Base-by-base conservation (phyloP, 2,113 vertebrate species). In the Hypomesus transpacificus region DNA sequence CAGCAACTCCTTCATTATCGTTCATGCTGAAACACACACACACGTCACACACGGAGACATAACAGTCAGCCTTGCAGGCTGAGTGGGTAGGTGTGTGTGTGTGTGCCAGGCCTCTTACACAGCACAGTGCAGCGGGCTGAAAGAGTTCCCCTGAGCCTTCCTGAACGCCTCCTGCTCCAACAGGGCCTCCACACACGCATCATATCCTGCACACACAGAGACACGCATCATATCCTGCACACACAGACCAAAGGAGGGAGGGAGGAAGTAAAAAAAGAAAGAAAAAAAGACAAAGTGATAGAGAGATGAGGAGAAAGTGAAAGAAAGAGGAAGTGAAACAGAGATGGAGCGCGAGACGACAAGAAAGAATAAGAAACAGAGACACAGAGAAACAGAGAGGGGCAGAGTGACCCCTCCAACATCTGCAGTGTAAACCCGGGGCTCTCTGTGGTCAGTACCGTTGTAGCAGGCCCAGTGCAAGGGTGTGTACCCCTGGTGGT, bases 381-480 rank as follows among this genome's bases (percentile, higher is more conserved):
- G n/a, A n/a, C n/a, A n/a, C n/a, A n/a, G n/a, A n/a, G n/a, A n/a
- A n/a, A n/a, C n/a, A n/a, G n/a, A 31, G 28, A 31, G 2, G 20
- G 26, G 28, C 28, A 24, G 14, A n/a, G 34, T 22, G 31, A 18
- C n/a, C n/a, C 28, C 28, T 31, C 2, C 1, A 6, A n/a, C 1
- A 56, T 56, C 3, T 14, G 53, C 53, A 54, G 54, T 8, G 4
- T 56, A 17, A 56, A n/a, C 54, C 39, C 6, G 39, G 5, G 5
- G 39, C 7, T 34, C 39, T 9, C 9, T 13, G 39, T 1, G 39
- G 2, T 18, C 17, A n/a, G 16, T 94, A 99, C 97, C 97, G 1
- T 97, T 97, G 75, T 99, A 99, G 88, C 95, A 97, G 80, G 97
- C 97, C 97, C 97, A 99, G 60, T 99, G 97, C 77, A 99, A 94